Evolutionary conservation across 2,797 vertebrate species (phyloP).

Genomic region (Steatocranus sp.): DNA sequence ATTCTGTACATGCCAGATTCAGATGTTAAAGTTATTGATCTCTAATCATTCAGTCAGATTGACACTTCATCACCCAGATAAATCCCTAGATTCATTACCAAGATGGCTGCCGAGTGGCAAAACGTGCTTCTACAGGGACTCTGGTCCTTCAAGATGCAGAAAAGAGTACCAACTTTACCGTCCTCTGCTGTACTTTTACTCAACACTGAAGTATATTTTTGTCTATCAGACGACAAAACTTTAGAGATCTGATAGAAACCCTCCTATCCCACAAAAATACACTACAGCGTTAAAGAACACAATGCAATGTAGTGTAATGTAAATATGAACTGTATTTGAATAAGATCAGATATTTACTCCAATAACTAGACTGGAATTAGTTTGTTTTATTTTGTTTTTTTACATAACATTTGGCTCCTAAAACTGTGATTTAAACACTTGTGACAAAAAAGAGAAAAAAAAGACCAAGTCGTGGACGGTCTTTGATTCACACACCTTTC

Average conservation of each 20-base stretch:
- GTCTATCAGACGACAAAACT: neutral
- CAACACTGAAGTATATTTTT: neutral
- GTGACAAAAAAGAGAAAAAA: neutral
- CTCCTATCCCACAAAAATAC: neutral
- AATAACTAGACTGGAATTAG: neutral
- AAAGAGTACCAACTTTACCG: neutral
- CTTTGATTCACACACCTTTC: constrained; percentile 58
- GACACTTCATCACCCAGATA: neutral
- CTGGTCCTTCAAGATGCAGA: neutral
- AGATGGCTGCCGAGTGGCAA: neutral
- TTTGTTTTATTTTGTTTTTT: neutral
- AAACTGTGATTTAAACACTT: neutral
- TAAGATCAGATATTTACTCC: neutral
- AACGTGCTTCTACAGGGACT: neutral
- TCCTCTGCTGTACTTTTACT: neutral
- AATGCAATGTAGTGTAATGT: fast-evolving
- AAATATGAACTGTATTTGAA: neutral
- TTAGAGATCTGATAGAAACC: neutral
- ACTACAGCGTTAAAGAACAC: neutral
- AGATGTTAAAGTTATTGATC: neutral
- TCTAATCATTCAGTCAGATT: neutral
- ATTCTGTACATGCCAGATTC: neutral
- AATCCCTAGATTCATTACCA: neutral
- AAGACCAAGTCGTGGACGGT: neutral
- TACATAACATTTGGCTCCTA: neutral